Evolutionary conservation across 2,113 vertebrate genomes (phyloP), one percentile per base, ranked within the genome.

Genomic region (Lepus americanus): DNA sequence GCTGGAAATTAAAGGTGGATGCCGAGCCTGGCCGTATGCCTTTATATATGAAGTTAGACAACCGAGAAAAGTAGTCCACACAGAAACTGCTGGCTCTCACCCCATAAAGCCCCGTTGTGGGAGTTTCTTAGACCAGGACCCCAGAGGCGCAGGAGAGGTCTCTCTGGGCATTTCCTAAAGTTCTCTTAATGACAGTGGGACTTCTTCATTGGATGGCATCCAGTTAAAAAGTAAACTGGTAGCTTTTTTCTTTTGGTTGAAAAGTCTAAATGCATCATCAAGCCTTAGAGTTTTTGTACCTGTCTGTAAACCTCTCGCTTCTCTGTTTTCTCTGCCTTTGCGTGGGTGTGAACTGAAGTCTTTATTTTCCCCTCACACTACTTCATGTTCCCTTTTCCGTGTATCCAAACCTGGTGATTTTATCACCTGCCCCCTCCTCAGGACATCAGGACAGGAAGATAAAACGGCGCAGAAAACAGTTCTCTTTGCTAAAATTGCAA

Each of bases 161-260:
- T 44, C 6, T 9, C 61, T n/a, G 16, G 53, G 22, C 7, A 23
- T 84, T 88, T 87, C 79, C 13, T 64, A 64, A 72, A 49, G 6
- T 63, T 94, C 55, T 80, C 39, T 85, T 87, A 83, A 20, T 78
- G 36, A 61, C 74, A 51, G 76, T 10, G 51, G 84, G 84, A 80
- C 44, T 22, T 74, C 78, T 90, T 84, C 27, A 84, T 25, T 74
- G 27, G 3, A 19, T 73, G 78, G 31, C 16, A 25, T 90, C 83
- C 90, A 70, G 70, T 81, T 86, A 73, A 55, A 90, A 44, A 93
- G 89, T 87, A 72, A 93, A 39, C 44, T 23, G 23, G 39, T 27
- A 92, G 11, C 27, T 39, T 53, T 82, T 44, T 49, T 86, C 27
- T 78, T 90, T 81, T 77, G 16, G 69, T 67, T 66, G 55, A 91